Conservation (phyloP, 2,113 vertebrate species). For the Holacanthus passer region DNA sequence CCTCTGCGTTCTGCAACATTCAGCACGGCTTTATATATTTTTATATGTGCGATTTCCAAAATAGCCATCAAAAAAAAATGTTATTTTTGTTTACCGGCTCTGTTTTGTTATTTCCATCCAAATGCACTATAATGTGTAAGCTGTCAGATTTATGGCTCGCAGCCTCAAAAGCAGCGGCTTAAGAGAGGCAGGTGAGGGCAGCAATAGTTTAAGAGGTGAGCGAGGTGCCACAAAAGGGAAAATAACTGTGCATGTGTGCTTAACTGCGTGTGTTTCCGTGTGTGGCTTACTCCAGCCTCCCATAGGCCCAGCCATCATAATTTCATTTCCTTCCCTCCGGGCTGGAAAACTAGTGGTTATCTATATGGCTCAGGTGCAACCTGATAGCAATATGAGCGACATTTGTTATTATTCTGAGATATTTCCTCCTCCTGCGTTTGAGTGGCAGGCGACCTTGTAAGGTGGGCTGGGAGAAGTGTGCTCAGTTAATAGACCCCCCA, state of each 20-base stretch:
- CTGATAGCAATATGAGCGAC: slow-evolving; percentile 76
- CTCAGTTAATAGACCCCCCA: slow-evolving; percentile 72
- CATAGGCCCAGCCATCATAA: slow-evolving; percentile 57
- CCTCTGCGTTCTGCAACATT: background rate
- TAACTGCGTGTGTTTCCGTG: slow-evolving; percentile 31
- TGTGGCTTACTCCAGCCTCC: slow-evolving; percentile 34
- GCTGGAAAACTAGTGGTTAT: slow-evolving; percentile 73
- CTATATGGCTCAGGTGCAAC: slow-evolving; percentile 83
- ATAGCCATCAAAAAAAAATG: background rate
- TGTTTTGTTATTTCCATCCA: slow-evolving; percentile 40
- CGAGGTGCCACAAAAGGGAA: slow-evolving; percentile 39
- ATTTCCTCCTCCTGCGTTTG: slow-evolving; percentile 55
- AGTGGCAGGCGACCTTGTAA: slow-evolving; percentile 78
- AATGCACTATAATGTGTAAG: slow-evolving; percentile 18
- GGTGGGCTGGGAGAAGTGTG: slow-evolving; percentile 32
- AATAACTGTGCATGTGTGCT: slow-evolving; percentile 20
- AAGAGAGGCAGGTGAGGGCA: slow-evolving; percentile 37
- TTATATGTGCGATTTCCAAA: slow-evolving; percentile 8
- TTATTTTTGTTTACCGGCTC: slow-evolving; percentile 5
- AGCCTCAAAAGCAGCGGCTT: slow-evolving; percentile 28
- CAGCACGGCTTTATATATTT: background rate
- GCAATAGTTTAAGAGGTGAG: slow-evolving; percentile 37
- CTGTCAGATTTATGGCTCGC: slow-evolving; percentile 44
- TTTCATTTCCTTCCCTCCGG: slow-evolving; percentile 72
- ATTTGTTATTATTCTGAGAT: slow-evolving; percentile 78